Conservation (phyloP, 2,797 vertebrate genomes). For the Todus mexicanus region DNA sequence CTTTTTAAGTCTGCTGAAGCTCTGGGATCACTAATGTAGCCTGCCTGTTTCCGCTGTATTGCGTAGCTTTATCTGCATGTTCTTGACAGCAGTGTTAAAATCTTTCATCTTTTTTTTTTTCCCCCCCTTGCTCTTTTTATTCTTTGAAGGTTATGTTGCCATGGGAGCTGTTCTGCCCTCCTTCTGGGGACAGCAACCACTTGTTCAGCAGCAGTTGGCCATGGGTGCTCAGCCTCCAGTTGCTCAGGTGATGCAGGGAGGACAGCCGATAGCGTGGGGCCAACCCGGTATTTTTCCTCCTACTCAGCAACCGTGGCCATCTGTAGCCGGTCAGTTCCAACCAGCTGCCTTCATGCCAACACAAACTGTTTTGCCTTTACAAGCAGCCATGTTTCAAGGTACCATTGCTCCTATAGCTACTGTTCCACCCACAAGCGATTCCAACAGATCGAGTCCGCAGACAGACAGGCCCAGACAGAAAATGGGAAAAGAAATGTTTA, state of each 20-base stretch:
- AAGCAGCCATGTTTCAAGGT: conserved; percentile 96
- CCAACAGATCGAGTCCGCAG: conserved; percentile 89
- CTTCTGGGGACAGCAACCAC: conserved; percentile 96
- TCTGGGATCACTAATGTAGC: neutral
- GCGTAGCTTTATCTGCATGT: neutral
- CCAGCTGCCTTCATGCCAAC: conserved; percentile 97
- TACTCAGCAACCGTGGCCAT: conserved; percentile 96
- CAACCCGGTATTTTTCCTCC: conserved; percentile 93
- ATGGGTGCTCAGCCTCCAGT: conserved; percentile 93
- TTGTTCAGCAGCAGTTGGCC: conserved; percentile 90
- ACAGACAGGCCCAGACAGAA: conserved; percentile 86
- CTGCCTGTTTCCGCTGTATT: neutral
- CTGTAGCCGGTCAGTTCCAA: conserved; percentile 94
- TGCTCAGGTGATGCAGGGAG: conserved; percentile 94
- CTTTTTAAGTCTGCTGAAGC: neutral
- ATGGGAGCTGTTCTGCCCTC: conserved; percentile 97
- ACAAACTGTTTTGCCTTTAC: conserved; percentile 94
- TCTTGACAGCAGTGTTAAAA: neutral
- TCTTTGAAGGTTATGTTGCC: conserved; percentile 91
- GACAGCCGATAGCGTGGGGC: conserved; percentile 95
- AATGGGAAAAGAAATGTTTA: conserved; percentile 90
- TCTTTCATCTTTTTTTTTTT: neutral
- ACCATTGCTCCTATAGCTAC: conserved; percentile 86
- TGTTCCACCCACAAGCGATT: conserved; percentile 84
- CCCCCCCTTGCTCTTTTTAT: neutral